A percentile compares a stretch with the other conserved stretches of the same genome.
Evolutionary conservation across 1,140 invertebrate genomes (phyloP).

Genomic region (Sitophilus oryzae): DNA sequence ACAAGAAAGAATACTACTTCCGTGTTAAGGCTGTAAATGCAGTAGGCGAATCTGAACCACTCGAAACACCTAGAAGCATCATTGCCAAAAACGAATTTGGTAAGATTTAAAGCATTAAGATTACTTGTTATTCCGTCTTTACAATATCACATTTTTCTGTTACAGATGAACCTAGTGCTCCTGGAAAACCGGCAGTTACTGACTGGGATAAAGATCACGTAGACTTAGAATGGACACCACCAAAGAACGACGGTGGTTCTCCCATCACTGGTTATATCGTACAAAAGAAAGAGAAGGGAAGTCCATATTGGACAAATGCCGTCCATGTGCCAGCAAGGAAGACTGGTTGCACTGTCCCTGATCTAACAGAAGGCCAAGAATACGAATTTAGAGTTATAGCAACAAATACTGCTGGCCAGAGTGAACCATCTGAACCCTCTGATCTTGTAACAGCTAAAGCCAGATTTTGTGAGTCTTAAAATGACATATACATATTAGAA

Average conservation of each 20-base stretch:
- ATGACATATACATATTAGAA: not conserved
- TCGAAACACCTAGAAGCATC: slow-evolving; percentile 79
- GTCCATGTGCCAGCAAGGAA: slow-evolving; percentile 75
- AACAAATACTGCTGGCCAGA: slow-evolving; percentile 90
- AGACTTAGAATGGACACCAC: slow-evolving; percentile 82
- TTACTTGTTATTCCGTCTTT: slow-evolving; percentile 11
- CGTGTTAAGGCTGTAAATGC: slow-evolving; percentile 89
- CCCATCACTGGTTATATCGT: slow-evolving; percentile 90
- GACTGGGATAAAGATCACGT: slow-evolving; percentile 94
- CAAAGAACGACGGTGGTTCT: slow-evolving; percentile 83
- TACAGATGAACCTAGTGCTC: slow-evolving; percentile 81
- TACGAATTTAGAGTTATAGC: slow-evolving; percentile 96
- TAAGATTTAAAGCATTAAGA: slow-evolving; percentile 29
- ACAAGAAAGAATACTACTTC: slow-evolving; percentile 91
- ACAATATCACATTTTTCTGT: slow-evolving; percentile 11
- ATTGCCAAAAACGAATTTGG: slow-evolving; percentile 90
- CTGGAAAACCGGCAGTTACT: slow-evolving; percentile 79
- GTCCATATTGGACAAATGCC: slow-evolving; percentile 84
- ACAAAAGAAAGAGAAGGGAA: slow-evolving; percentile 93
- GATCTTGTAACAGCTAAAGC: slow-evolving; percentile 82
- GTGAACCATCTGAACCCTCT: slow-evolving; percentile 90
- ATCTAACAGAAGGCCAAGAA: slow-evolving; percentile 87
- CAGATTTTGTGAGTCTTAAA: slow-evolving; percentile 59
- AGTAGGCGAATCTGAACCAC: slow-evolving; percentile 89
- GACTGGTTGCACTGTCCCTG: slow-evolving; percentile 73